A percentile compares a stretch with the other conserved stretches of the same genome.
phyloP scores from a whole-genome alignment of 2,113 vertebrate genomes.

The Carollia perspicillata region DNA sequence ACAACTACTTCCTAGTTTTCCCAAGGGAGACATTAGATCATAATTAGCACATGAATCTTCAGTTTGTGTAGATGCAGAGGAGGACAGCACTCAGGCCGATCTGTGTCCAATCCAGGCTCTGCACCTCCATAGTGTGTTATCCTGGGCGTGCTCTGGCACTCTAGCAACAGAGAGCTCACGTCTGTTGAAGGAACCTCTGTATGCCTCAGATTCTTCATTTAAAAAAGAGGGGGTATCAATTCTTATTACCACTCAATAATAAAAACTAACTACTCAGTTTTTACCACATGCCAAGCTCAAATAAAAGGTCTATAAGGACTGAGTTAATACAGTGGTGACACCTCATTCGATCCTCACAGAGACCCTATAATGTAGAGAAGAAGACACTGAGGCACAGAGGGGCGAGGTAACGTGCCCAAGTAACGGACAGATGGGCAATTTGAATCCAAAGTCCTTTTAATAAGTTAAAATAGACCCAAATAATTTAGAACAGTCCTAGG shows the following conservation, averaged over 20 bases:
- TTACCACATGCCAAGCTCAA: neutral
- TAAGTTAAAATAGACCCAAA: neutral
- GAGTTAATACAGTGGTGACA: neutral
- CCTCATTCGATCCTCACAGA: neutral
- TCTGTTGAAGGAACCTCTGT: neutral
- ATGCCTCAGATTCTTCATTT: neutral
- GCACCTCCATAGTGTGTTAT: fast-evolving
- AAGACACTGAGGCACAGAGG: neutral
- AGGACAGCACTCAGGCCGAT: neutral
- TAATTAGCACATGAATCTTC: neutral
- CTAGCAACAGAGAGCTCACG: neutral
- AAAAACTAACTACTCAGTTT: neutral
- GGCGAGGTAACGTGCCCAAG: neutral
- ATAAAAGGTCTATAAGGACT: neutral
- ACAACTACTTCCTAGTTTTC: neutral
- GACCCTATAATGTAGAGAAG: neutral
- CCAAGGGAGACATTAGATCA: neutral
- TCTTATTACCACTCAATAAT: neutral
- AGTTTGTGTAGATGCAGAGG: neutral
- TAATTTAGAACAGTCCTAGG: neutral
- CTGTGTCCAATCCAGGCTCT: neutral
- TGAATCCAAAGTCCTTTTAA: neutral
- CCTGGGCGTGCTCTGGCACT: neutral
- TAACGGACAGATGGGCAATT: neutral
- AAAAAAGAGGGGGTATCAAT: neutral